Evolutionary conservation across 2,888 invertebrate genomes (phyloP), one percentile per base, ranked within the genome.

Genomic region (Aromia moschata): DNA sequence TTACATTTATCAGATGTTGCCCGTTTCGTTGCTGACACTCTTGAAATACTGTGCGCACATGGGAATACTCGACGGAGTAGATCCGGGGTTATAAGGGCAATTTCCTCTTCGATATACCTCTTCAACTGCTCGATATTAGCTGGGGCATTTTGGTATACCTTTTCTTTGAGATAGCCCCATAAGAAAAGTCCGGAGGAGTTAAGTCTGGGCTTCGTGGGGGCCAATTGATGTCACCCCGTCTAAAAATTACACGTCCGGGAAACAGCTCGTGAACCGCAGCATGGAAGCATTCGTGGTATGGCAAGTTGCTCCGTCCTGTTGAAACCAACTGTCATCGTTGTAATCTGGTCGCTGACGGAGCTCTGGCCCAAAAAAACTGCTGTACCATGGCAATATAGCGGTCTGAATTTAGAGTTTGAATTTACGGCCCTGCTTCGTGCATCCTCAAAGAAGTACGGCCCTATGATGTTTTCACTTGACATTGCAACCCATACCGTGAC

Each of bases 131-230:
- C 25, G 4, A 25, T 25, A 25, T 25, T 25, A 25, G 25, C 25
- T 25, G 25, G 25, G 25, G 25, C 25, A 25, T 25, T 25, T 25
- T 25, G 9, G 25, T 25, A 25, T 25, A 25, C 25, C 25, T 25
- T 25, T 25, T 25, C 25, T 25, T 25, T 25, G 25, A 25, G 25
- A 25, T 25, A 25, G 9, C 25, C 25, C 25, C 25, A 25, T 25
- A 25, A 25, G 9, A 25, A 25, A 25, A 25, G 25, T 25, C 9
- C 5, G 25, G 25, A 25, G 9, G 25, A 25, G 25, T 37, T 37
- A 37, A 37, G n/a, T 37, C 37, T 37, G 37, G 37, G 37, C 37
- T 37, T 37, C n/a, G 37, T 37, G 37, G 37, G 37, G 37, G 37
- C n/a, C 37, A 37, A 11, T 37, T 37, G 14, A 11, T 37, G 4